A percentile compares a stretch with the other conserved stretches of the same genome.
Conservation (phyloP, 2,888 invertebrate species). For the Trisateles emortualis region DNA sequence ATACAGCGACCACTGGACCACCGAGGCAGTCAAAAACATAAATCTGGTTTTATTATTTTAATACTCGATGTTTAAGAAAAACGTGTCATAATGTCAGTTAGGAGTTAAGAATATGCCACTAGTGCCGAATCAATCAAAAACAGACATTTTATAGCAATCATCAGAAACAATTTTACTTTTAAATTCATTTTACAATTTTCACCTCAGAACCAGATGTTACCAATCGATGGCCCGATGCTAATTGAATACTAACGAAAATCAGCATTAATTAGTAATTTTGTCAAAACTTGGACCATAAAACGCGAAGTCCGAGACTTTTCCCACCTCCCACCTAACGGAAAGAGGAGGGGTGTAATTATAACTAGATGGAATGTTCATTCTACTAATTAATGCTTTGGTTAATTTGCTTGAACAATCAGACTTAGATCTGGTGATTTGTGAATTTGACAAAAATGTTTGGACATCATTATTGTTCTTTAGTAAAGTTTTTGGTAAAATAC, state of each 20-base stretch:
- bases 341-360: constrained; percentile 44
- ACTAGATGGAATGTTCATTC: constrained; percentile 54
- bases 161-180: not conserved
- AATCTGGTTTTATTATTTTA: no score
- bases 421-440: constrained; percentile 33
- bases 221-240: constrained; percentile 30
- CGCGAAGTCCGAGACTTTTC: constrained; percentile 11
- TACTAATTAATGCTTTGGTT: constrained; percentile 53
- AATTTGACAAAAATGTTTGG: constrained; percentile 11
- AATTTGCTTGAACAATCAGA: constrained; percentile 36
- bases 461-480: not conserved
- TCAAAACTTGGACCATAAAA: constrained; percentile 42
- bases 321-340: constrained; percentile 4
- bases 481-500: no score
- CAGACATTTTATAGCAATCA: not conserved
- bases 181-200: constrained; percentile 12
- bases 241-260: constrained; percentile 46
- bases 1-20: no score
- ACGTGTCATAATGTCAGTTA: no score
- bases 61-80: no score
- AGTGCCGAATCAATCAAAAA: no score
- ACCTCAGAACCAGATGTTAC: constrained; percentile 41
- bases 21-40: no score
- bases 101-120: no score
- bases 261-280: constrained; percentile 46